Percentiles rank a stretch among this genome's conserved stretches.
Evolutionary conservation across 2,113 vertebrate genomes (phyloP).

Genomic region (Phyllopteryx taeniolatus): DNA sequence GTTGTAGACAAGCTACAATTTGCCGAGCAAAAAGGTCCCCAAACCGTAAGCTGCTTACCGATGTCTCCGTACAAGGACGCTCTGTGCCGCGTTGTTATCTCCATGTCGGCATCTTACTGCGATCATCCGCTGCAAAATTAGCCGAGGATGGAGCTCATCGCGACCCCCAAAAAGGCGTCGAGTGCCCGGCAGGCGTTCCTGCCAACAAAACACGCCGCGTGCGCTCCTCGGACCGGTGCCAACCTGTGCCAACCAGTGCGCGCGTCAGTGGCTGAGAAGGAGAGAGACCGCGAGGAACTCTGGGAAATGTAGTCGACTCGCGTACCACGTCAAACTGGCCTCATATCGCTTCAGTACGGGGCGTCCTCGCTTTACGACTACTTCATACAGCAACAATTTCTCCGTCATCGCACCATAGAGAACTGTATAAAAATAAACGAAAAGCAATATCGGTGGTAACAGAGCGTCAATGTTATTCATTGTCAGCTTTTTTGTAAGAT

Average conservation of each 20-base stretch:
- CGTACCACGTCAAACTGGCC: not conserved
- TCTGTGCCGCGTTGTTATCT: conserved; percentile 58
- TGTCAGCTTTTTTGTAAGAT: too few relatives aligned
- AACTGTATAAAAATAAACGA: too few relatives aligned
- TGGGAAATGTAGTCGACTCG: conserved; percentile 54
- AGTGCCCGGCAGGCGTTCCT: conserved; percentile 10
- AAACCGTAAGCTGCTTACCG: conserved; percentile 68
- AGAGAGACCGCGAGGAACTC: conserved; percentile 15
- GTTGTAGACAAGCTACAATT: not conserved
- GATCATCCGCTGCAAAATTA: conserved; percentile 13
- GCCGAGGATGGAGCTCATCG: not conserved
- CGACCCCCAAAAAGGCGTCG: not conserved
- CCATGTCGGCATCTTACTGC: conserved; percentile 53
- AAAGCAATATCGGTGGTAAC: too few relatives aligned
- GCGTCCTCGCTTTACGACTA: too few relatives aligned
- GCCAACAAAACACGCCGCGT: not conserved
- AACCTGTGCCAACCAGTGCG: not conserved
- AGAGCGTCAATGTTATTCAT: too few relatives aligned
- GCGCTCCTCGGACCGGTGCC: too few relatives aligned
- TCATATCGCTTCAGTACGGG: too few relatives aligned
- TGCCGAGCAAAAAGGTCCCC: conserved; percentile 9
- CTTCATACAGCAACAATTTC: too few relatives aligned
- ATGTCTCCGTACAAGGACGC: conserved; percentile 78
- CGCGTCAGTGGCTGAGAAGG: not conserved
- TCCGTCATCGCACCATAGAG: too few relatives aligned